Base-by-base conservation (phyloP, 2,113 vertebrate species). In the Globicephala melas region DNA sequence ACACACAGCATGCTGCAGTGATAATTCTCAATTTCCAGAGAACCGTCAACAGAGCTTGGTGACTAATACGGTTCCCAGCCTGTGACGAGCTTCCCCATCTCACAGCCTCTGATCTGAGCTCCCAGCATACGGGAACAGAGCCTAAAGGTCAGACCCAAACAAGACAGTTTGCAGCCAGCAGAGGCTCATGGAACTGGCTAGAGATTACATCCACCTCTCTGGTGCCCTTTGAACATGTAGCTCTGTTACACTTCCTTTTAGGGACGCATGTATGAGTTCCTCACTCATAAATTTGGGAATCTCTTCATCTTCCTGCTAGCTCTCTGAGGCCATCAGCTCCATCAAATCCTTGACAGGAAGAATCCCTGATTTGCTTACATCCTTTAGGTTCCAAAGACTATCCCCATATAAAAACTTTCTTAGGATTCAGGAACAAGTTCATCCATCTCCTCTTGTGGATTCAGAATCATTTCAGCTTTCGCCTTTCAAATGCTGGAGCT, bases 201-300 rank as follows among this genome's bases (percentile, higher is more conserved):
- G 20, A 44, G 50, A 53, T 18, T 12, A 68, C 18, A n/a, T 31
- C 3, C 12, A 36, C 36, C 6, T 44, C 8, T 21, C 4, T 55
- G 21, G 53, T 55, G 41, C n/a, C 68, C 58, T 68, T 36, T 65
- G 1, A 63, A 81, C 65, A 20, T 17, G 17, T 21, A 41, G 3
- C 31, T 83, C 79, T 53, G 65, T 74, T 83, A 44, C 12, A 31
- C 8, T 36, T 68, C 65, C n/a, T 70, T 55, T 47, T 4, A 23
- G 65, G 67, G 21, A 28, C 13, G 5, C 25, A 55, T 3, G 33
- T 13, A 6, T 25, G 53, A 94, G 36, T 62, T 81, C 11, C 53
- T 36, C 60, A 11, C 13, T 96, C 58, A 71, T 18, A 13, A 62
- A 89, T 58, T 28, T 77, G 67, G n/a, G 80, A 93, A 85, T 63